Evolutionary conservation across 2,888 invertebrate species (phyloP).

Genomic region (Beris chalybata): DNA sequence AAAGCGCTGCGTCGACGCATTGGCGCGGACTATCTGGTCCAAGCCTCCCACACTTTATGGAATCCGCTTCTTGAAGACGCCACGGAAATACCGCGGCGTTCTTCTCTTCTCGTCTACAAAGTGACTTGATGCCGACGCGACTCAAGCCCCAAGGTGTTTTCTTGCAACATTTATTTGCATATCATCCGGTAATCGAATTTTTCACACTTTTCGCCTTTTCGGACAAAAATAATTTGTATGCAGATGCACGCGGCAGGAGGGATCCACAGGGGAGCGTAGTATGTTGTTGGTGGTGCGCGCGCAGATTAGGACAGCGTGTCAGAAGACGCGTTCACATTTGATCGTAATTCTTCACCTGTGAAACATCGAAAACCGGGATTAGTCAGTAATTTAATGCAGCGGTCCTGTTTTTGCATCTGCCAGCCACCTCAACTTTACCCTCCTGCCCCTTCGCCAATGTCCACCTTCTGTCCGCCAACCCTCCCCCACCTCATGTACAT

Average conservation of each 20-base stretch:
- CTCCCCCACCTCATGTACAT: too few relatives aligned
- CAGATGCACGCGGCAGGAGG: conserved; percentile 16
- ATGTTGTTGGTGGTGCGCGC: not conserved
- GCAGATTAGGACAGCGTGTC: not conserved
- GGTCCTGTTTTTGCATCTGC: conserved; percentile 21
- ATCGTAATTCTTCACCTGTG: conserved; percentile 22
- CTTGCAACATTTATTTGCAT: conserved; percentile 19
- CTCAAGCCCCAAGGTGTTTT: not conserved
- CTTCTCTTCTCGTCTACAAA: too few relatives aligned
- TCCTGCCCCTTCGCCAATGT: too few relatives aligned
- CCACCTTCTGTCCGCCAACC: too few relatives aligned
- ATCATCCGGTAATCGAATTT: conserved; percentile 28
- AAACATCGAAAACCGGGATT: conserved; percentile 23
- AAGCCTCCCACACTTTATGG: too few relatives aligned
- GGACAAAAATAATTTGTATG: conserved; percentile 22
- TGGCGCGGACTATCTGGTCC: too few relatives aligned
- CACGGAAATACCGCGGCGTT: too few relatives aligned
- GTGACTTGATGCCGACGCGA: not conserved
- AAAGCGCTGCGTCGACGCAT: too few relatives aligned
- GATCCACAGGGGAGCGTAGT: not conserved
- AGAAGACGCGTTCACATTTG: conserved; percentile 9
- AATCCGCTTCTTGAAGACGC: too few relatives aligned
- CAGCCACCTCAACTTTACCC: too few relatives aligned
- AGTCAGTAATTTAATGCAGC: conserved; percentile 23
- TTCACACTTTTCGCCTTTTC: conserved; percentile 30